phyloP scores from a whole-genome alignment of 2,888 invertebrate species.

The Prenolepis imparis region DNA sequence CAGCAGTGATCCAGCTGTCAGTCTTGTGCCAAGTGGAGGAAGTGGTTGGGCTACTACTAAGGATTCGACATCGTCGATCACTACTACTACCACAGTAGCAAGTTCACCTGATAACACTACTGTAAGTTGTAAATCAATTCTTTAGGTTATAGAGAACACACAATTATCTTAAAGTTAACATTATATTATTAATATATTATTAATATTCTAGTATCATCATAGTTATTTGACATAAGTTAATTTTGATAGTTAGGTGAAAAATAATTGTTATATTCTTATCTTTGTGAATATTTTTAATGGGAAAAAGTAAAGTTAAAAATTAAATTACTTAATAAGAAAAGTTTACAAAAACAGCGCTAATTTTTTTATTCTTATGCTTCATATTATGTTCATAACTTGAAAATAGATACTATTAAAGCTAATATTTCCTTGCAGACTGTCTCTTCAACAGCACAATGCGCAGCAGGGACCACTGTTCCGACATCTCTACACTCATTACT shows the following conservation, averaged over 20 bases:
- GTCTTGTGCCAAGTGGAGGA: conserved; percentile 93
- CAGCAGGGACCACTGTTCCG: conserved; percentile 79
- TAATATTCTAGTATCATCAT: neutral
- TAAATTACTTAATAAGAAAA: neutral
- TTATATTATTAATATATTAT: neutral
- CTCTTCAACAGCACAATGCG: conserved; percentile 84
- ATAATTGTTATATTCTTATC: neutral
- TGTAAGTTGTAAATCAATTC: conserved; percentile 71
- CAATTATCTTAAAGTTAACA: neutral
- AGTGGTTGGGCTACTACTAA: conserved; percentile 92
- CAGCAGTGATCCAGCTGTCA: conserved; percentile 92
- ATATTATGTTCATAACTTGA: neutral
- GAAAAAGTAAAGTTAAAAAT: neutral
- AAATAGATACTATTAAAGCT: neutral
- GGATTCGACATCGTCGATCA: conserved; percentile 86
- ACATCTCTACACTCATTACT: conserved; percentile 81
- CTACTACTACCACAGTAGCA: conserved; percentile 80
- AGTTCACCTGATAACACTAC: conserved; percentile 82
- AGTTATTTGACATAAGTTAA: neutral
- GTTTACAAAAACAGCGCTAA: neutral
- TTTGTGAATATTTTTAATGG: neutral
- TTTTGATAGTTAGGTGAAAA: neutral
- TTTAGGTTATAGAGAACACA: neutral
- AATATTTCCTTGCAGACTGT: conserved; percentile 77
- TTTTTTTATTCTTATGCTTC: neutral